Evolutionary conservation across 2,797 vertebrate species (phyloP).

Genomic region (Delichon dasypus): DNA sequence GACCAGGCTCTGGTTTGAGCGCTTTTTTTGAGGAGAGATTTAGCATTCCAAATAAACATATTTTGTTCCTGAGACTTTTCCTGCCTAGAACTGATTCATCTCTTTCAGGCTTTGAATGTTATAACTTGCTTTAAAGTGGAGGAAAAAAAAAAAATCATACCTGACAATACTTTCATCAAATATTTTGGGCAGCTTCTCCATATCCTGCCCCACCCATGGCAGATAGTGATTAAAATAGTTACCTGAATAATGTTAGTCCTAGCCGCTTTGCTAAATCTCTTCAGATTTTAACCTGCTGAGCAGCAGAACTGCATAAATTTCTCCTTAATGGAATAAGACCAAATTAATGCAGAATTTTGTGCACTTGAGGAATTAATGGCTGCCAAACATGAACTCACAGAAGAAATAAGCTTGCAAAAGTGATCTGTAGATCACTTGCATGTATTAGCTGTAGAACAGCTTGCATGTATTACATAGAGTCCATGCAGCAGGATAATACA

Average conservation of each 20-base stretch:
- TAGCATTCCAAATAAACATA: neutral
- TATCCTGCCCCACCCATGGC: neutral
- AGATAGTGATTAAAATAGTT: neutral
- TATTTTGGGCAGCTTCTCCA: neutral
- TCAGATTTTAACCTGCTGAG: neutral
- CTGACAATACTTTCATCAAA: neutral
- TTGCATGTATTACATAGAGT: neutral
- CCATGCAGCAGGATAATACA: neutral
- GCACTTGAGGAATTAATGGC: neutral
- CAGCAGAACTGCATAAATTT: neutral
- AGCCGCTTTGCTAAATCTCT: neutral
- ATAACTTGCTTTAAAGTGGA: neutral
- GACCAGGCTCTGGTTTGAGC: neutral
- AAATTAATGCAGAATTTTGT: neutral
- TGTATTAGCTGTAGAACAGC: neutral
- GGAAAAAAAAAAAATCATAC: neutral
- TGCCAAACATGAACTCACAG: neutral
- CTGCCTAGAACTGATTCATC: neutral
- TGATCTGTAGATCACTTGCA: neutral
- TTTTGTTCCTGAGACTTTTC: neutral
- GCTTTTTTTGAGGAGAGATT: neutral
- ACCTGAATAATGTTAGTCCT: neutral
- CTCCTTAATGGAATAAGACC: neutral
- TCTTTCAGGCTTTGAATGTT: neutral
- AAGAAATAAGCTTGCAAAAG: neutral